Conservation (phyloP, 2,113 vertebrate species). For the Telmatochromis sp. region DNA sequence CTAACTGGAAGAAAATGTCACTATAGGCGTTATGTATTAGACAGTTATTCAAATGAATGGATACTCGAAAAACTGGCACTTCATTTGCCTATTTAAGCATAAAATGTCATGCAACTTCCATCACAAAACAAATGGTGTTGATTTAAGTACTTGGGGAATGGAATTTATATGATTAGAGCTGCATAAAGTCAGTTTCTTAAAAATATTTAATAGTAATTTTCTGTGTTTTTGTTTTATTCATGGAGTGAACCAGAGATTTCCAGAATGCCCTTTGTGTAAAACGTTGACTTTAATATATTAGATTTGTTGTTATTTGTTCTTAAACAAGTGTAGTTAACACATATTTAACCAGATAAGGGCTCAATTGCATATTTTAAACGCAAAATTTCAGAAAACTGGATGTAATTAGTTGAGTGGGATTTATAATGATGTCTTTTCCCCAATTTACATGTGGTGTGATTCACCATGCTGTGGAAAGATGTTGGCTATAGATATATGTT, state of each 20-base stretch:
- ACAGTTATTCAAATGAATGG: background rate
- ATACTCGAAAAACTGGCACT: background rate
- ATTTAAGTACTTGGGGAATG: background rate
- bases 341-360: background rate
- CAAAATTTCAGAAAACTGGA: background rate
- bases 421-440: background rate
- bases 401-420: background rate
- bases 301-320: background rate
- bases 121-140: background rate
- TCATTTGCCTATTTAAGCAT: background rate
- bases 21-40: background rate
- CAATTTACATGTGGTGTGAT: background rate
- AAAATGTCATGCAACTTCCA: background rate
- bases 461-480: background rate
- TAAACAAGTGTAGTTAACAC: background rate
- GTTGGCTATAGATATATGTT: background rate
- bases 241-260: background rate
- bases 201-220: background rate
- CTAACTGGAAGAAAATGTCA: background rate
- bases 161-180: too few species aligned
- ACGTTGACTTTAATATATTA: background rate
- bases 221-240: background rate
- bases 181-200: background rate
- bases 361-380: background rate
- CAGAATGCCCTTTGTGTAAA: background rate